These are phyloP conservation scores for Neolamprologus cancellatus DNA, from an alignment of 2,113 vertebrate species.

Conservation along the genomic window DNA sequence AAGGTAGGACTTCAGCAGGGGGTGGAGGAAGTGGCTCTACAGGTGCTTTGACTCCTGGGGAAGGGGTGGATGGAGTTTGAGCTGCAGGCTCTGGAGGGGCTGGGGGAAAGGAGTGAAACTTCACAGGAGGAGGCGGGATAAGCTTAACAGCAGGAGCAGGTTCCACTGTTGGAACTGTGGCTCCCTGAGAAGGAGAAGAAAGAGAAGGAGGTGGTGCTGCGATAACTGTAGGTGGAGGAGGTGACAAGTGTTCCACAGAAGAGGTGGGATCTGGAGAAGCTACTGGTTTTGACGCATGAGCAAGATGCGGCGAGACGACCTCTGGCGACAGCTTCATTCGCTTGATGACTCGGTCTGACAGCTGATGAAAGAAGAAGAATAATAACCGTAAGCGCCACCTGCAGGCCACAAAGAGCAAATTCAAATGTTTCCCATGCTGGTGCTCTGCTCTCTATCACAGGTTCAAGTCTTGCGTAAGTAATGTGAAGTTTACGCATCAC, in stretches of 20 bases:
- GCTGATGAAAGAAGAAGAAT: slow-evolving; percentile 11
- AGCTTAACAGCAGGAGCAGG: not conserved
- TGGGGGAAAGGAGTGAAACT: slow-evolving; percentile 32
- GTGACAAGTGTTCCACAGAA: not conserved
- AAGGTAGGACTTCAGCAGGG: not conserved
- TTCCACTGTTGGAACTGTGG: not conserved
- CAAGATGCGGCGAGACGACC: not conserved
- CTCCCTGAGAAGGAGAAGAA: not conserved
- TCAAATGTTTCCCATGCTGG: not conserved
- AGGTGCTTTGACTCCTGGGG: not conserved
- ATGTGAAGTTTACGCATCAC: not conserved
- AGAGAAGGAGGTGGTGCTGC: not conserved
- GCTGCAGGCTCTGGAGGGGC: not conserved
- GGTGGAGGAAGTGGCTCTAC: not conserved
- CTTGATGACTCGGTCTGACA: slow-evolving; percentile 64
- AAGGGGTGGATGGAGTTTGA: not conserved
- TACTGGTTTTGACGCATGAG: not conserved
- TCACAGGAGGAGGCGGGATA: slow-evolving; percentile 11
- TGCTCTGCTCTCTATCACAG: not conserved
- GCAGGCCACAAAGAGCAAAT: not conserved
- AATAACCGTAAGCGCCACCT: not conserved
- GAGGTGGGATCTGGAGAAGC: not conserved
- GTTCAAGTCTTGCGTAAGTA: not conserved
- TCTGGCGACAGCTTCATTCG: slow-evolving; percentile 52
- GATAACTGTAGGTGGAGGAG: not conserved